These are phyloP conservation scores for Tolmerus cingulatus DNA, from an alignment of 2,888 invertebrate species.

Conservation along the genomic window DNA sequence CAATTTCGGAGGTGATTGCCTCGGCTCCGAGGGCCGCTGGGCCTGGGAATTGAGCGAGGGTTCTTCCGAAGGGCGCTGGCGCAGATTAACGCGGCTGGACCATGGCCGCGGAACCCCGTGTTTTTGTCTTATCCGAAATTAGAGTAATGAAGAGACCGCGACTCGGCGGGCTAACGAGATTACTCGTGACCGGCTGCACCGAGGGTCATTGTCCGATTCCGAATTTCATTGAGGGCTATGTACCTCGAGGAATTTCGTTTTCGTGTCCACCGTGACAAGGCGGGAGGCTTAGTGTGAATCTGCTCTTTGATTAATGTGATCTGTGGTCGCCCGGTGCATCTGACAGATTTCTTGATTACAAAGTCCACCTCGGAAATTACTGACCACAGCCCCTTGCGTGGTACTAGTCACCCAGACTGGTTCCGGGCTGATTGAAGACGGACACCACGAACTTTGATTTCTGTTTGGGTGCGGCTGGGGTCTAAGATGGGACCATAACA, in stretches of 20 bases:
- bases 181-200: not conserved
- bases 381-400: not conserved
- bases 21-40: not conserved
- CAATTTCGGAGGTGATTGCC: slow-evolving; percentile 20
- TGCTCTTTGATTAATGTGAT: not conserved
- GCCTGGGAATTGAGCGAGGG: not conserved
- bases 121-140: not conserved
- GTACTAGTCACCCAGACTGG: not conserved
- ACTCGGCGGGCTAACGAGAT: not conserved
- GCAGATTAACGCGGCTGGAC: not conserved
- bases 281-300: slow-evolving; percentile 10
- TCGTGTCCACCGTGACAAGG: slow-evolving; percentile 1
- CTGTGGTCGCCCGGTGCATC: not conserved
- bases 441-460: not conserved
- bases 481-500: not conserved
- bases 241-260: not conserved
- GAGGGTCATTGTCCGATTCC: slow-evolving; percentile 17
- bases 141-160: not conserved
- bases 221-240: not conserved
- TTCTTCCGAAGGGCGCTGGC: not conserved
- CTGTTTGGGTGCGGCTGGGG: not conserved
- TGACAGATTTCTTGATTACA: not conserved
- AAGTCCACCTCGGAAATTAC: not conserved
- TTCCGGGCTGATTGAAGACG: not conserved
- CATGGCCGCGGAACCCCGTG: not conserved